Conservation (phyloP, 2,113 vertebrate species). For the Tiliqua scincoides region DNA sequence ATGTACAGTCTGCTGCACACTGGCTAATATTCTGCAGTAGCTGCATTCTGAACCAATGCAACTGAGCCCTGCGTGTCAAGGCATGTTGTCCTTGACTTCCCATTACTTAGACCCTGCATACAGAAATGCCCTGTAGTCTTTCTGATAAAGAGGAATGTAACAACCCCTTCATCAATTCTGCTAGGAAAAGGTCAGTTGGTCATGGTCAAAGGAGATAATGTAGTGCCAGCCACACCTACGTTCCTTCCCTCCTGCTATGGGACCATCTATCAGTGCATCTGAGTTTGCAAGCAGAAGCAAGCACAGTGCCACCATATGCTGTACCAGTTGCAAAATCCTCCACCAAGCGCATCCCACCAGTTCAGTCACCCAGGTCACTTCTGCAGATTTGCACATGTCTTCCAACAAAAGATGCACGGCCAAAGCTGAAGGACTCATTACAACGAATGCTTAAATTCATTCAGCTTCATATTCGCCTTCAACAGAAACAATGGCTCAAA, state of each 20-base stretch:
- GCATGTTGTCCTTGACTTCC: background rate
- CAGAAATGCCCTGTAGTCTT: background rate
- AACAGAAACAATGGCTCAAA: background rate
- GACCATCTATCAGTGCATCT: background rate
- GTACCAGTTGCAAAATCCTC: too few species aligned
- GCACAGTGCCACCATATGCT: background rate
- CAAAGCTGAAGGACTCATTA: background rate
- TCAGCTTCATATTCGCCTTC: background rate
- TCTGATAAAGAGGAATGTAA: background rate
- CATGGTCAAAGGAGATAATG: background rate
- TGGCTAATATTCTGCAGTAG: too few species aligned
- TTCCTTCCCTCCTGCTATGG: background rate
- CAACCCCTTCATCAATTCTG: background rate
- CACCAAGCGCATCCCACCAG: background rate
- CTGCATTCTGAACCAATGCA: too few species aligned
- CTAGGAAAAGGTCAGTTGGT: background rate
- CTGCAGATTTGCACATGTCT: background rate
- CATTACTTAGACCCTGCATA: background rate
- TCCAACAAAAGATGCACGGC: background rate
- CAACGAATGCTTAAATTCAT: background rate
- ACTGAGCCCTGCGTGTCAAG: background rate
- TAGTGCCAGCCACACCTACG: background rate
- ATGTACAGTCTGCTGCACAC: too few species aligned
- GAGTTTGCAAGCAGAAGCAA: background rate
- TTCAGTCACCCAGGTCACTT: background rate